These are phyloP conservation scores for Labeo calbasu DNA, from an alignment of 2,797 vertebrate species.

Conservation along the genomic window DNA sequence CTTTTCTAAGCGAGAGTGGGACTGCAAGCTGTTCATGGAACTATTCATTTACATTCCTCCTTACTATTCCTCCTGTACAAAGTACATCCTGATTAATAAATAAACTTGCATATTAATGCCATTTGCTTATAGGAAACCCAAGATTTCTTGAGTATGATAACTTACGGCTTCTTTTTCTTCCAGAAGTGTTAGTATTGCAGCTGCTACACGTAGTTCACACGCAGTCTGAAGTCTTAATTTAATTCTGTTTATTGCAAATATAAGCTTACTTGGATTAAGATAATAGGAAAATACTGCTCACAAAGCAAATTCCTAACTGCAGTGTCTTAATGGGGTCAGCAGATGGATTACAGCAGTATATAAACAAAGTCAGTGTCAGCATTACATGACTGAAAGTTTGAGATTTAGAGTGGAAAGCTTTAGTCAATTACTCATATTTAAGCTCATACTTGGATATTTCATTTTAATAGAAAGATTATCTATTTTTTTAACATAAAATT, in stretches of 20 bases:
- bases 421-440: background rate
- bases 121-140: background rate
- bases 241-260: background rate
- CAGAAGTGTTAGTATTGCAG: background rate
- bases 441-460: background rate
- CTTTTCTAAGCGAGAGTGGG: background rate
- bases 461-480: background rate
- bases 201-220: conserved; percentile 1
- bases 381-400: conserved; percentile 23
- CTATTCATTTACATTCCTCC: background rate
- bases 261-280: conserved; percentile 18
- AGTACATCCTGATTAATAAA: background rate
- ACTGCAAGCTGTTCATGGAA: background rate
- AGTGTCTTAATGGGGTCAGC: conserved; percentile 17
- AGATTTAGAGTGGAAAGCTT: background rate
- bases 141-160: background rate
- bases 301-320: conserved; percentile 1
- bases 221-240: conserved; percentile 12
- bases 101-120: background rate
- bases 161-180: background rate
- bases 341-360: conserved; percentile 9
- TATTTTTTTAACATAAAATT: too few species aligned
- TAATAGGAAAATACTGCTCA: conserved; percentile 20
- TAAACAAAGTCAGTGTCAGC: conserved; percentile 33
- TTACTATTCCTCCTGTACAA: background rate